These are phyloP conservation scores for Heliconius charithonia DNA, from an alignment of 2,888 invertebrate species.

Conservation along the genomic window DNA sequence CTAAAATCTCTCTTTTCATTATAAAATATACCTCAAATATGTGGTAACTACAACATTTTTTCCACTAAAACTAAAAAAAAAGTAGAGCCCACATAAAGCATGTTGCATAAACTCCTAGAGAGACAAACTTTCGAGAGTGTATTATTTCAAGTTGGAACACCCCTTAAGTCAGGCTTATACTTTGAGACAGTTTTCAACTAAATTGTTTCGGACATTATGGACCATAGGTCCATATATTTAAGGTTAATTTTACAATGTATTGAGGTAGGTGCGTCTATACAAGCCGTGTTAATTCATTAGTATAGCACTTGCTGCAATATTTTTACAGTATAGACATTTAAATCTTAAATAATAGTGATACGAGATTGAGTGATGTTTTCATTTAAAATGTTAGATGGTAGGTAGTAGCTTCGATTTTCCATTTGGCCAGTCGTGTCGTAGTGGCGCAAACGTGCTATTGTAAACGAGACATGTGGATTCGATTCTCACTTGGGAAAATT, in stretches of 20 bases:
- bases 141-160: constrained; percentile 52
- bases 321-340: constrained; percentile 13
- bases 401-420: not conserved
- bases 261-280: not conserved
- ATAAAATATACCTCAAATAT: not conserved
- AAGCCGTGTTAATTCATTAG: constrained; percentile 19
- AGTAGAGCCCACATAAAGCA: constrained; percentile 16
- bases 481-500: not conserved
- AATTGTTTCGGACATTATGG: constrained; percentile 11
- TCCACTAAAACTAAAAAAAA: not conserved
- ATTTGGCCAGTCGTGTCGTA: not conserved
- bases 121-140: constrained; percentile 43
- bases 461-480: not conserved
- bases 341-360: constrained; percentile 3
- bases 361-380: not conserved
- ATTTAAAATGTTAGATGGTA: not conserved
- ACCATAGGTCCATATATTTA: not conserved
- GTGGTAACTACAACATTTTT: not conserved
- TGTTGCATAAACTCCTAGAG: constrained; percentile 42
- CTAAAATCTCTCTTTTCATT: not conserved
- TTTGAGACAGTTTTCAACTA: constrained; percentile 55
- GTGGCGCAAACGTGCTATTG: not conserved
- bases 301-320: constrained; percentile 16
- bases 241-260: not conserved
- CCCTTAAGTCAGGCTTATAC: constrained; percentile 51